Percentiles rank a stretch among this genome's conserved stretches.
These are phyloP conservation scores for Spongia lamella DNA, from an alignment of 37 sponge, comb jelly and placozoan genomes.

Conservation along the genomic window DNA sequence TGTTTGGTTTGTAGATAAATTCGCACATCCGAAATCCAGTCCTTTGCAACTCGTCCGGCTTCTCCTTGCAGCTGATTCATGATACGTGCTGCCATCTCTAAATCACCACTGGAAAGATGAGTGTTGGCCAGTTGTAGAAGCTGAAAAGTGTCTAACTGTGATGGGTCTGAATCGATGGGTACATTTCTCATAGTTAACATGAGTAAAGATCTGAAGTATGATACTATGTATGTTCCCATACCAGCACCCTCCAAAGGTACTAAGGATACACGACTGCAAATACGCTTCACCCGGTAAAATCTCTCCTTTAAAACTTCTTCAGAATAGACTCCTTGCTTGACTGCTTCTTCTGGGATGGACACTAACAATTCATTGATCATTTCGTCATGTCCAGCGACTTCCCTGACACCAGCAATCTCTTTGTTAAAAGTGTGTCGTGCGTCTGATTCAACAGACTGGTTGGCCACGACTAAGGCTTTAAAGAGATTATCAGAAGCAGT, in stretches of 20 bases:
- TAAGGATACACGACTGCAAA: constrained; percentile 69
- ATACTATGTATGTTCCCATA: constrained; percentile 56
- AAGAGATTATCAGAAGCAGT: constrained; percentile 67
- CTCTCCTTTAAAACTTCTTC: constrained; percentile 54
- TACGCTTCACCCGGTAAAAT: constrained; percentile 56
- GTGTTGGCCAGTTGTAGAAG: constrained; percentile 50
- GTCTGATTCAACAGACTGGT: constrained; percentile 14
- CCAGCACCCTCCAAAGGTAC: constrained; percentile 72
- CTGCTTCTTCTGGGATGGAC: constrained; percentile 55
- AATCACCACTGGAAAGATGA: constrained; percentile 35
- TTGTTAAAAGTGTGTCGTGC: constrained; percentile 9
- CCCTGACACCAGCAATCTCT: constrained; percentile 41
- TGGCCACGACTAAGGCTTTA: constrained; percentile 31
- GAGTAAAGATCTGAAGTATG: constrained; percentile 59
- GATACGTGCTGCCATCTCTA: constrained; percentile 63
- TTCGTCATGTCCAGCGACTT: constrained; percentile 42
- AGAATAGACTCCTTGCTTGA: constrained; percentile 48
- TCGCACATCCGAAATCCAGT: constrained; percentile 81
- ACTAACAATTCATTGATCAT: constrained; percentile 51
- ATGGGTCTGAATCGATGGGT: not conserved
- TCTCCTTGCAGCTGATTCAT: constrained; percentile 76
- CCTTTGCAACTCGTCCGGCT: constrained; percentile 70
- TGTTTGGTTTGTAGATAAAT: constrained; percentile 76
- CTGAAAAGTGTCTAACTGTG: constrained; percentile 42
- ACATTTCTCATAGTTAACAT: constrained; percentile 13